A percentile compares a stretch with the other conserved stretches of the same genome.
These are phyloP conservation scores for Lycaon pictus DNA, from an alignment of 2,113 vertebrate species.

Conservation along the genomic window DNA sequence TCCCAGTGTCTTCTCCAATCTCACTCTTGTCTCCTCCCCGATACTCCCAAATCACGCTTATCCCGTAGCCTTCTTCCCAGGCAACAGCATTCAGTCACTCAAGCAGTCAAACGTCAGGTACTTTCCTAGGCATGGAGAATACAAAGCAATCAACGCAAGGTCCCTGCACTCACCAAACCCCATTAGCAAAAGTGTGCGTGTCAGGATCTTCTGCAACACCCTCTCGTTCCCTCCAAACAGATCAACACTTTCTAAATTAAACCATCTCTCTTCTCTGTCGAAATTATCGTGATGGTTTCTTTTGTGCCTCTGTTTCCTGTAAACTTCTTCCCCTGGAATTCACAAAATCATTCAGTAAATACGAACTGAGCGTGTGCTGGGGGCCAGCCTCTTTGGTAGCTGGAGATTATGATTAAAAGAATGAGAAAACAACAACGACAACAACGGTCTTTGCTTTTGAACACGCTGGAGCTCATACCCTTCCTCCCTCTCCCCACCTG, in stretches of 20 bases:
- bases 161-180: neutral
- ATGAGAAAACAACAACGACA: neutral
- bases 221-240: neutral
- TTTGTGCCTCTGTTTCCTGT: neutral
- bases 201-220: neutral
- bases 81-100: neutral
- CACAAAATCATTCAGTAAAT: constrained; percentile 41
- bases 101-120: neutral
- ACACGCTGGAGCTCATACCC: neutral
- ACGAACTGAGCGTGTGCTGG: neutral
- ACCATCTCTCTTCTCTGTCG: neutral
- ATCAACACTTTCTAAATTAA: neutral
- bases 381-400: neutral
- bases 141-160: neutral
- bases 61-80: neutral
- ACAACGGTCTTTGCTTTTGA: neutral
- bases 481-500: neutral
- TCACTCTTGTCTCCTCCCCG: neutral
- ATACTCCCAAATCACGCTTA: neutral
- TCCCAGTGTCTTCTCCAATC: neutral
- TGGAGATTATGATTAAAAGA: neutral
- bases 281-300: neutral
- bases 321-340: constrained; percentile 20
- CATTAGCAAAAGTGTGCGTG: neutral
- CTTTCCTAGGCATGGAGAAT: neutral